Conservation (phyloP, 2,113 vertebrate species). For the Hypomesus transpacificus region DNA sequence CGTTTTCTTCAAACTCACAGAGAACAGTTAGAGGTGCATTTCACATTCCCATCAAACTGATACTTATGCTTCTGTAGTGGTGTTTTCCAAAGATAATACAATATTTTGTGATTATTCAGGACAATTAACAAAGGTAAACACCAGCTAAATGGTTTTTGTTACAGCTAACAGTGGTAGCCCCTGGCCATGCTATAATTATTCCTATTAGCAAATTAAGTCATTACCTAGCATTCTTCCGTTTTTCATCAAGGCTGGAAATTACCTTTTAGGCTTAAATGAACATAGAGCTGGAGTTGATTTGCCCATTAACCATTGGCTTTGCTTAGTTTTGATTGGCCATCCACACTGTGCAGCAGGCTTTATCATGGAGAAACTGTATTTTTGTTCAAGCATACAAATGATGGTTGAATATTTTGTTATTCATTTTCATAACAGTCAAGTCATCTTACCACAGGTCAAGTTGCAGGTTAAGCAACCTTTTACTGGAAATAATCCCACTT, state of each 20-base stretch:
- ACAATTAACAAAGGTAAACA: slow-evolving; percentile 84
- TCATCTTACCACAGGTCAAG: no score
- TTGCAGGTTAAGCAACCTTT: no score
- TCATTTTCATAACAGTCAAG: neutral
- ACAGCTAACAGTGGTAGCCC: slow-evolving; percentile 74
- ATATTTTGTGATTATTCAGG: slow-evolving; percentile 73
- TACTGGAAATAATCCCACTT: slow-evolving; percentile 28
- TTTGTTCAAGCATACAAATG: neutral
- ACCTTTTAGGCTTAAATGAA: slow-evolving; percentile 66
- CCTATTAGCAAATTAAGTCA: slow-evolving; percentile 82
- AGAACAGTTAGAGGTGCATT: slow-evolving; percentile 1
- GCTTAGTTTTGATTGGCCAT: slow-evolving; percentile 2
- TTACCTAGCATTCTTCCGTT: slow-evolving; percentile 74
- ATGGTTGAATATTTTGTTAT: neutral
- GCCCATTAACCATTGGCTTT: slow-evolving; percentile 14
- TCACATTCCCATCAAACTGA: slow-evolving; percentile 47
- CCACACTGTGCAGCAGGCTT: slow-evolving; percentile 1
- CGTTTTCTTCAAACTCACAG: no score
- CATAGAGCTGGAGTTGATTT: slow-evolving; percentile 57
- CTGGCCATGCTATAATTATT: slow-evolving; percentile 82
- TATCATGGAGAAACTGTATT: neutral
- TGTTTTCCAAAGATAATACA: slow-evolving; percentile 58
- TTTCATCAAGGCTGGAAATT: slow-evolving; percentile 76
- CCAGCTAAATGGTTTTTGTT: slow-evolving; percentile 78
- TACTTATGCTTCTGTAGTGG: slow-evolving; percentile 26